Base-by-base conservation (phyloP, 2,888 invertebrate genomes). In the Diarsia rubi region DNA sequence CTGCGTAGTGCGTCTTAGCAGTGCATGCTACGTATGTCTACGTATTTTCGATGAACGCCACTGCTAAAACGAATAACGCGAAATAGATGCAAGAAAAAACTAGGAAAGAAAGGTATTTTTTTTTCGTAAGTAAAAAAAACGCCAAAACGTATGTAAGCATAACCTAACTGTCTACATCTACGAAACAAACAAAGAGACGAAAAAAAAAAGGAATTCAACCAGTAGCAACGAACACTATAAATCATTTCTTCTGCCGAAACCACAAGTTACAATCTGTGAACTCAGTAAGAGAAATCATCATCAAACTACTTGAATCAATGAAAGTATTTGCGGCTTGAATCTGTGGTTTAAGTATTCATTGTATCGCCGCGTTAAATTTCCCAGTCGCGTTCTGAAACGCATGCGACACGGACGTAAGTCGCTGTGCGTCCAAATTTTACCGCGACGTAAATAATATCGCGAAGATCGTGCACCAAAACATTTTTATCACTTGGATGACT, bases 391-490 rank as follows among this genome's bases (percentile, higher is more conserved):
- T 54, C 37, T 21, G 47, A 49, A 69, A 24, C 69, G 68, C 45
- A 52, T 52, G 63, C 69, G 52, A 31, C 21, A 27, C 73, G 54
- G 54, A 19, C 27, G 76, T 64, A 19, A 60, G 19, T 65, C 47
- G 84, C 57, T 45, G 64, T 65, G 31, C 82, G 70, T 71, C 12
- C 31, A 70, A 44, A 73, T 69, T 52, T 60, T 12, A 80, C 62
- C 85, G 82, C 79, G 76, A 68, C 85, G 84, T 77, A 27, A 60
- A 73, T 71, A 64, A 85, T 73, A 84, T 82, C 84, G 84, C 83
- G 82, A 54, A 79, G 82, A 79, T 82, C 44, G 71, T 44, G 49
- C 6, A 63, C 14, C 27, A 75, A 70, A 73, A 37, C 2, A 44
- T 52, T 57, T 44, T 27, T 57, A 68, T 64, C 68, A 54, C 2